Conservation (phyloP, 2,888 invertebrate genomes). For the Drosophila birchii region DNA sequence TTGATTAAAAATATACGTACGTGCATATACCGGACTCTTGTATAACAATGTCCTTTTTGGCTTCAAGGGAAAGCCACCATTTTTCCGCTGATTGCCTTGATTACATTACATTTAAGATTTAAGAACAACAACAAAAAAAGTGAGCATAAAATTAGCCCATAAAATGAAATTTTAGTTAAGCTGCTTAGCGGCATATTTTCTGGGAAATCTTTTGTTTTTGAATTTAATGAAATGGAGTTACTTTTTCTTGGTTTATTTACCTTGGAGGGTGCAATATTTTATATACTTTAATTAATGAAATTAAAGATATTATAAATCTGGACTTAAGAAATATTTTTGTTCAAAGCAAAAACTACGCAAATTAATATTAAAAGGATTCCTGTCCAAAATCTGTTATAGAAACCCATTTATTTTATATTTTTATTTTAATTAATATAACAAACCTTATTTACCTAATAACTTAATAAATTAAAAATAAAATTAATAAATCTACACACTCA, state of each 20-base stretch:
- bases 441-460: too few relatives aligned
- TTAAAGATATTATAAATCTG: neutral
- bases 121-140: constrained; percentile 1
- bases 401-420: too few relatives aligned
- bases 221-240: neutral
- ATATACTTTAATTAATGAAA: neutral
- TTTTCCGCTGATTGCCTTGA: constrained; percentile 5
- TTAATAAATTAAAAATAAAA: too few relatives aligned
- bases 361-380: too few relatives aligned
- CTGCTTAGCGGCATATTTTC: constrained; percentile 5
- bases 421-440: too few relatives aligned
- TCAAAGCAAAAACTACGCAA: too few relatives aligned
- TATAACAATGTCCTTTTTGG: constrained; percentile 25
- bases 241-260: neutral
- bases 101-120: constrained; percentile 8
- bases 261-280: neutral
- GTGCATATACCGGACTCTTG: constrained; percentile 5
- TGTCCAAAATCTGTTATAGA: too few relatives aligned
- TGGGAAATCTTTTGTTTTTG: neutral
- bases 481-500: too few relatives aligned
- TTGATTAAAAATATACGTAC: constrained; percentile 39
- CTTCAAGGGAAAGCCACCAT: neutral
- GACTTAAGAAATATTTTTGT: too few relatives aligned
- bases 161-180: constrained; percentile 15
- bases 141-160: neutral